Base-by-base conservation (phyloP, 2,888 invertebrate species). In the Empis stercorea region DNA sequence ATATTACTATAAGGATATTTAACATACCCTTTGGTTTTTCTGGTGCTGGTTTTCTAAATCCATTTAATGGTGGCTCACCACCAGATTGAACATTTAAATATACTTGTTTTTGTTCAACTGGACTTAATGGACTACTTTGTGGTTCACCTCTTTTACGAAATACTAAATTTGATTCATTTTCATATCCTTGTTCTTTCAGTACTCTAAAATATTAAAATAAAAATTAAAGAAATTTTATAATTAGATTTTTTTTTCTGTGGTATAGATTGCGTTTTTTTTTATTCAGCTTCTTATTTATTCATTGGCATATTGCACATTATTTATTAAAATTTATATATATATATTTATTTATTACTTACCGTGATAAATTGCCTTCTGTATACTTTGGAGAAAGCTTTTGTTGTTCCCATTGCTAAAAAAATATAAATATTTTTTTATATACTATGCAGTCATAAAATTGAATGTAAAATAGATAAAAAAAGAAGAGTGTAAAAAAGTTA, bases 51-150 rank as follows among this genome's bases (percentile, higher is more conserved):
- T 94, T 94, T 40, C 94, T 78, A 62, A 96, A 80, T 38, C 96
- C 96, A 61, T 88, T 79, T 10, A 92, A 73, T 0, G 96, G 96
- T 3, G 95, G 91, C 68, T 96, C 95, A 0, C 94, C 95, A 1
- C 96, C 96, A 49, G 84, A 84, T 64, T 95, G 95, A 48, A 96
- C 79, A 53, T 80, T 82, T 61, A 84, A 83, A 70, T 96, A 96
- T 11, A 84, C 85, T 51, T 84, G 80, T 51, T 82, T 79, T 57
- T 89, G 82, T 62, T 92, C 87, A n/a, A 81, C 77, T 2, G 88
- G 89, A 55, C 84, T 88, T 46, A 88, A 68, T 1, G 72, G 74
- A 53, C 78, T 79, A 17, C 73, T 72, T 40, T 76, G 76, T 34
- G 73, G 72, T 55, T 80, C 76, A 55, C 85, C 84, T 50, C 84